These are phyloP conservation scores for Lycia hirtaria DNA, from an alignment of 2,888 invertebrate genomes.

Conservation along the genomic window DNA sequence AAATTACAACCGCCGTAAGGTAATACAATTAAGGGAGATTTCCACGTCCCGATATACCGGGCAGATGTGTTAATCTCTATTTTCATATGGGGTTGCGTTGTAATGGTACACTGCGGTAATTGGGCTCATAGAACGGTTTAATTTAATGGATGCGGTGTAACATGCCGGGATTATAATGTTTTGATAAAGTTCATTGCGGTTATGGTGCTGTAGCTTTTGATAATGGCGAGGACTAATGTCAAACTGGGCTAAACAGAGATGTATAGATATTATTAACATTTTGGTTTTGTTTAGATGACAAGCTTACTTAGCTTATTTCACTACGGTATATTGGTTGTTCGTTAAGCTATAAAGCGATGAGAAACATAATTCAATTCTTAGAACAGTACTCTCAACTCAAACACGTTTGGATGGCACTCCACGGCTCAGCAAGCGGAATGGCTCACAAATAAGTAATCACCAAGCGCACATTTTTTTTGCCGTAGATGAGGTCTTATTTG, in stretches of 20 bases:
- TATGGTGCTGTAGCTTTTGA: conserved; percentile 8
- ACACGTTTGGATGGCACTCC: too few species aligned
- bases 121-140: conserved; percentile 39
- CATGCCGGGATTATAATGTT: conserved; percentile 27
- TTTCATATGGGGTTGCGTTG: conserved; percentile 44
- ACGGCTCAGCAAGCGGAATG: too few species aligned
- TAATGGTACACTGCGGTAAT: conserved; percentile 39
- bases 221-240: background rate
- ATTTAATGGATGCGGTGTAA: conserved; percentile 28
- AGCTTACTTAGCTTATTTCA: too few species aligned
- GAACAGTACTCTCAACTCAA: too few species aligned
- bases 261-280: background rate
- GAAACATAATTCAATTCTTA: too few species aligned
- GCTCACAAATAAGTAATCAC: too few species aligned
- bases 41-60: conserved; percentile 43
- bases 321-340: too few species aligned
- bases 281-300: too few species aligned
- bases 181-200: conserved; percentile 23
- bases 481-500: too few species aligned
- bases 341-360: too few species aligned
- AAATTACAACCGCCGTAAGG: conserved; percentile 56
- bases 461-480: too few species aligned
- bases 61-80: conserved; percentile 54
- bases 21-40: conserved; percentile 54
- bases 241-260: background rate